Evolutionary conservation across 2,797 vertebrate genomes (phyloP), one percentile per base, ranked within the genome.

Genomic region (Epinephelus malabaricus): DNA sequence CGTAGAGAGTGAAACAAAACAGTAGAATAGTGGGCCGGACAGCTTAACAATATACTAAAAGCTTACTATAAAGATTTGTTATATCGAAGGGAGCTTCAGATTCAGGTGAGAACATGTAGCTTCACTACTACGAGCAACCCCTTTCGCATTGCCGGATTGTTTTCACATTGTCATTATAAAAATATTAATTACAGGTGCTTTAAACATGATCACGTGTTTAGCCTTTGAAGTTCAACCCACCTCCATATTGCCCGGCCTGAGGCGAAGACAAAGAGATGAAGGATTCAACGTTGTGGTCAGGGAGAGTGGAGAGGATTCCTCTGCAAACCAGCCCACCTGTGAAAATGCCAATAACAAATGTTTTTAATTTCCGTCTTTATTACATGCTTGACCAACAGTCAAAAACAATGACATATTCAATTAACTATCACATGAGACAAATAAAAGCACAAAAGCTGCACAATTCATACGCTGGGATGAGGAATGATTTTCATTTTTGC

Each of bases 201-300:
- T 46, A 23, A 30, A 55, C 27, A 43, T 0, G 5, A 21, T n/a
- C 0, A 9, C 6, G 1, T 56, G 0, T 53, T 63, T 12, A 63
- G 46, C 1, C 27, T 72, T 47, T 27, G 1, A 49, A 58, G 23
- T 17, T 3, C 46, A 56, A 87, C 96, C 84, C 62, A 98, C 97
- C 97, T 94, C 97, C 97, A 18, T 97, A 98, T 51, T 98, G 97
- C 0, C 97, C 97, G 23, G 96, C 96, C 91, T 97, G 97, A 46
- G 97, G 97, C 1, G 97, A 95, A 1, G 97, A 97, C 73, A 98
- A 94, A 15, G 97, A 97, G 85, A 98, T 97, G 88, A 98, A 97
- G 3, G 97, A 95, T 60, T 97, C 93, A 38, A 98, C 97, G 1
- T 97, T 98, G 92, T 98, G 97, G 21, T 97, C 94, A 0, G 96